Conservation (phyloP, 2,888 invertebrate species). For the Kuschelorhynchus macadamiae region DNA sequence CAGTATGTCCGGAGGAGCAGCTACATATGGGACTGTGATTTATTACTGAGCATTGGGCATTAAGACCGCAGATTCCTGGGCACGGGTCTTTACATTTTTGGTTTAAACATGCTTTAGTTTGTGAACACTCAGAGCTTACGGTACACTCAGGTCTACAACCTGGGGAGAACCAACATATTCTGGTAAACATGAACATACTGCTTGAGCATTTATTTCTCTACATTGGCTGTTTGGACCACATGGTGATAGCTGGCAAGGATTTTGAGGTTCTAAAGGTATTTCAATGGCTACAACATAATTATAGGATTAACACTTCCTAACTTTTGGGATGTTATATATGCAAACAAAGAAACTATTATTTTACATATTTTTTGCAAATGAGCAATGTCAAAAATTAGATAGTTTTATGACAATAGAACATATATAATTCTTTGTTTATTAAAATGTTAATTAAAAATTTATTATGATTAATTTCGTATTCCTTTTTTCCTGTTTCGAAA, state of each 20-base stretch:
- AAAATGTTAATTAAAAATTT: too few relatives aligned
- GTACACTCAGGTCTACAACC: slow-evolving; percentile 84
- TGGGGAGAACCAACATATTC: slow-evolving; percentile 73
- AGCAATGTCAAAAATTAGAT: too few relatives aligned
- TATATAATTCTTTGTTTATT: too few relatives aligned
- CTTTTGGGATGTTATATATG: too few relatives aligned
- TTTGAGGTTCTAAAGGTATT: slow-evolving; percentile 58
- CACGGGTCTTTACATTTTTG: slow-evolving; percentile 83
- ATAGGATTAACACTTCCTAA: too few relatives aligned
- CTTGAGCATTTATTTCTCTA: slow-evolving; percentile 70
- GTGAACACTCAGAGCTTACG: slow-evolving; percentile 83
- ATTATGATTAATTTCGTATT: too few relatives aligned
- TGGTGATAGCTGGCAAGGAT: slow-evolving; percentile 80
- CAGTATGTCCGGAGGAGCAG: slow-evolving; percentile 74
- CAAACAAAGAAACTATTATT: too few relatives aligned
- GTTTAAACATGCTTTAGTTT: slow-evolving; percentile 78
- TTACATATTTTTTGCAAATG: too few relatives aligned
- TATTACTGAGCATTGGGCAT: slow-evolving; percentile 70
- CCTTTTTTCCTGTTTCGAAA: too few relatives aligned
- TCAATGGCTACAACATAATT: slow-evolving; percentile 67
- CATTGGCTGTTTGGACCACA: slow-evolving; percentile 84
- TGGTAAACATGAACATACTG: slow-evolving; percentile 69
- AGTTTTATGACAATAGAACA: too few relatives aligned
- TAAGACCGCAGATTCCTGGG: slow-evolving; percentile 75
- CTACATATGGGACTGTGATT: slow-evolving; percentile 77